phyloP scores from a whole-genome alignment of 92 coral and sea anemone genomes.

The Heliopora coerulea region DNA sequence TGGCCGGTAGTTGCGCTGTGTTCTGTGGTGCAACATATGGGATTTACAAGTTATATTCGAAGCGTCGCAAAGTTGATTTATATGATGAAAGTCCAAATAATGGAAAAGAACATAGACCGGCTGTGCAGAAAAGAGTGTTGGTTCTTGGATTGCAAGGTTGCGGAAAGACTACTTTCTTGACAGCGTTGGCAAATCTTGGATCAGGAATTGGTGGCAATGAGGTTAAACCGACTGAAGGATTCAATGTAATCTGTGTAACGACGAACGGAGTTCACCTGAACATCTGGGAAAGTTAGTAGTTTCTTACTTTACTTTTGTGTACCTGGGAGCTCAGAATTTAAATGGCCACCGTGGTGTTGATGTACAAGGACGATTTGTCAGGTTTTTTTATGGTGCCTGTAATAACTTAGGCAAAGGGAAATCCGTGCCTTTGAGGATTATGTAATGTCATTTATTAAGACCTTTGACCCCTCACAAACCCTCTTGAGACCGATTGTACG shows the following conservation, averaged over 20 bases:
- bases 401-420: no score
- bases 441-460: no score
- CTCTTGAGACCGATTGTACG: no score
- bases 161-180: conserved; percentile 84
- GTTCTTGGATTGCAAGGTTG: conserved; percentile 80
- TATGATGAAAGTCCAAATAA: conserved; percentile 42
- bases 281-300: conserved; percentile 91
- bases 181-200: conserved; percentile 66
- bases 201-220: conserved; percentile 52
- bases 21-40: conserved; percentile 68
- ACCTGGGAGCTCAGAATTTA: no score
- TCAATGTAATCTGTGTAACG: conserved; percentile 78
- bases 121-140: conserved; percentile 66
- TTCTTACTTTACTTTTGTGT: neutral
- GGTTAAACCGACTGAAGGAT: conserved; percentile 81
- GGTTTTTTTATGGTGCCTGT: no score
- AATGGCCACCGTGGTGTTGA: no score
- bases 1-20: conserved; percentile 60
- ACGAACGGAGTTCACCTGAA: conserved; percentile 77
- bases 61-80: conserved; percentile 21
- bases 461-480: no score
- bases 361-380: no score
- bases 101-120: conserved; percentile 54
- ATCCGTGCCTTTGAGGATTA: no score
- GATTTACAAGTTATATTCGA: conserved; percentile 56